These are phyloP conservation scores for Physocephala rufipes DNA, from an alignment of 2,888 invertebrate genomes.

Conservation along the genomic window DNA sequence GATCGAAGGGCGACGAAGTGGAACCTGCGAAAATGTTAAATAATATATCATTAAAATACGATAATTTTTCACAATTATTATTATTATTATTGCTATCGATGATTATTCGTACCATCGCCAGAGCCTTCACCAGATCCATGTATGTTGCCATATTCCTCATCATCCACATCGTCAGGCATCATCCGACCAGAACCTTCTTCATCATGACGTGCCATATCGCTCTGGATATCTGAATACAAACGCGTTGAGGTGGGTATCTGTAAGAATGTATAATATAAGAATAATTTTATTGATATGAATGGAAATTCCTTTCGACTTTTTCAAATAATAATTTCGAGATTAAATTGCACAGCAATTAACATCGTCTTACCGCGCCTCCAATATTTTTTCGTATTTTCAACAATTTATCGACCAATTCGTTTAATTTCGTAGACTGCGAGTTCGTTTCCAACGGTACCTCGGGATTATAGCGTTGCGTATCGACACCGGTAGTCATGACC, in stretches of 20 bases:
- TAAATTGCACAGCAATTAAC: no score
- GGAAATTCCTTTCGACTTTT: no score
- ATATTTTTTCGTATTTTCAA: conserved; percentile 64
- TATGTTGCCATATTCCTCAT: conserved; percentile 59
- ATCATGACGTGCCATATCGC: conserved; percentile 64
- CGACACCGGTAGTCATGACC: conserved; percentile 59
- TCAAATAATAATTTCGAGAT: no score
- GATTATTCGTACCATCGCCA: conserved; percentile 55
- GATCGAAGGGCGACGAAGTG: conserved; percentile 50
- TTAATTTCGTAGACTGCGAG: conserved; percentile 58
- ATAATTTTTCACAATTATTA: neutral
- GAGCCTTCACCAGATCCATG: conserved; percentile 64
- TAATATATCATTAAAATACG: neutral
- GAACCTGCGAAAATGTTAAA: conserved; percentile 46
- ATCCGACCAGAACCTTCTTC: conserved; percentile 62
- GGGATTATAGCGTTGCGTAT: conserved; percentile 65
- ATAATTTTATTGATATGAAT: no score
- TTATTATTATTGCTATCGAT: neutral
- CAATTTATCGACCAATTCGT: conserved; percentile 63
- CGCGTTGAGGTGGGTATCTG: conserved; percentile 58
- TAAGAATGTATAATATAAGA: neutral
- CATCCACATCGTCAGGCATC: conserved; percentile 58
- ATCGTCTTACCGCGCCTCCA: conserved; percentile 58
- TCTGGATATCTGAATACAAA: conserved; percentile 63
- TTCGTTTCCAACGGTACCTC: conserved; percentile 63